phyloP scores from a whole-genome alignment of 2,888 invertebrate genomes.

The Thecocarcelia acutangulata region DNA sequence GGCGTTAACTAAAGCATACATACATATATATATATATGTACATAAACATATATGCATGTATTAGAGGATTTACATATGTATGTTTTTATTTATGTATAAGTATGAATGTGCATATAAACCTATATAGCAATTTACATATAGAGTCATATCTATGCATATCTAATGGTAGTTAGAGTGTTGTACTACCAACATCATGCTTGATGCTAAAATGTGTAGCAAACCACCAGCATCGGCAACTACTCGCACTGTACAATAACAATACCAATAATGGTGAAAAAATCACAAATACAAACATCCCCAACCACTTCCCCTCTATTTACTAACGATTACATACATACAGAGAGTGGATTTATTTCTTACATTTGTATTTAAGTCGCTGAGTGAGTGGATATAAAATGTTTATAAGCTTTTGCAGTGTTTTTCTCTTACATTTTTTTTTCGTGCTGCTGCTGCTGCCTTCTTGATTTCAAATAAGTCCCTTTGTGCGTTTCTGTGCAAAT shows the following conservation, averaged over 20 bases:
- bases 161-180: constrained; percentile 51
- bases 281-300: constrained; percentile 5
- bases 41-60: neutral
- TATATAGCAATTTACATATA: constrained; percentile 29
- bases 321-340: constrained; percentile 19
- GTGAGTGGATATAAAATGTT: constrained; percentile 31
- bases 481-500: constrained; percentile 58
- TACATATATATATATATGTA: neutral
- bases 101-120: neutral
- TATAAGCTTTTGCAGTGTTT: constrained; percentile 18
- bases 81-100: neutral
- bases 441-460: constrained; percentile 8
- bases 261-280: constrained; percentile 24
- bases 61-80: constrained; percentile 2
- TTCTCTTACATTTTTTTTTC: too few relatives aligned
- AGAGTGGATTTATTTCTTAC: constrained; percentile 43
- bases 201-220: constrained; percentile 31
- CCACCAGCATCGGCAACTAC: constrained; percentile 38
- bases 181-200: constrained; percentile 52
- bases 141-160: constrained; percentile 49
- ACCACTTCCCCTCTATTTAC: constrained; percentile 28
- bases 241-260: constrained; percentile 13
- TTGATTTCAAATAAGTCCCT: constrained; percentile 41
- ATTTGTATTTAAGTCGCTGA: constrained; percentile 41
- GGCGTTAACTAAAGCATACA: constrained; percentile 75